Percentiles rank a stretch among this genome's conserved stretches.
Conservation (phyloP, 2,888 invertebrate species). For the Malthinus seriepunctatus region DNA sequence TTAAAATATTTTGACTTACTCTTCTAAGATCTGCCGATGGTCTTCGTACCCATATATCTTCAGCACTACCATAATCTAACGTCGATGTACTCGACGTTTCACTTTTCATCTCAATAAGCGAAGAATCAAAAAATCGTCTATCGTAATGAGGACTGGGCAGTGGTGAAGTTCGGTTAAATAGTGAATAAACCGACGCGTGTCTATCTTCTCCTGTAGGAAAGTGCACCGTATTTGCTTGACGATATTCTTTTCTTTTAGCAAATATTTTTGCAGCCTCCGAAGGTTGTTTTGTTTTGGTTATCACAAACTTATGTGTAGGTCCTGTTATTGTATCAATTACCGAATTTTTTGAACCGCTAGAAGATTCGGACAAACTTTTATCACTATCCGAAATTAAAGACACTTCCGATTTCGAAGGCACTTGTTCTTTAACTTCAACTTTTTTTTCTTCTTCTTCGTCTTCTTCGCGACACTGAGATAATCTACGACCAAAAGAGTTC, state of each 20-base stretch:
- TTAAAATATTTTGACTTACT: slow-evolving; percentile 55
- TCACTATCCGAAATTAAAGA: slow-evolving; percentile 52
- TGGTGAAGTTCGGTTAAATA: slow-evolving; percentile 60
- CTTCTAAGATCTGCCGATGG: slow-evolving; percentile 57
- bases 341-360: slow-evolving; percentile 52
- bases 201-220: slow-evolving; percentile 65
- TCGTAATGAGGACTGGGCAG: slow-evolving; percentile 71
- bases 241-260: slow-evolving; percentile 56
- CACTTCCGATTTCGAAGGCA: slow-evolving; percentile 44
- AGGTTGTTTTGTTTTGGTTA: slow-evolving; percentile 55
- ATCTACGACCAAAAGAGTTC: slow-evolving; percentile 61
- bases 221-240: slow-evolving; percentile 70
- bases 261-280: slow-evolving; percentile 57
- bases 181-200: slow-evolving; percentile 64
- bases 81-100: slow-evolving; percentile 67
- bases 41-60: slow-evolving; percentile 75
- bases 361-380: slow-evolving; percentile 52
- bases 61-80: slow-evolving; percentile 59
- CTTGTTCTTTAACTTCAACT: slow-evolving; percentile 38
- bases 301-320: slow-evolving; percentile 60
- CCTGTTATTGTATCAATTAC: slow-evolving; percentile 53
- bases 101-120: slow-evolving; percentile 79
- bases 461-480: slow-evolving; percentile 84
- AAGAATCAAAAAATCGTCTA: slow-evolving; percentile 80
- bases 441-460: slow-evolving; percentile 71